These are phyloP conservation scores for Parotocinclus haroldoi DNA, from an alignment of 2,797 vertebrate species.

Conservation along the genomic window DNA sequence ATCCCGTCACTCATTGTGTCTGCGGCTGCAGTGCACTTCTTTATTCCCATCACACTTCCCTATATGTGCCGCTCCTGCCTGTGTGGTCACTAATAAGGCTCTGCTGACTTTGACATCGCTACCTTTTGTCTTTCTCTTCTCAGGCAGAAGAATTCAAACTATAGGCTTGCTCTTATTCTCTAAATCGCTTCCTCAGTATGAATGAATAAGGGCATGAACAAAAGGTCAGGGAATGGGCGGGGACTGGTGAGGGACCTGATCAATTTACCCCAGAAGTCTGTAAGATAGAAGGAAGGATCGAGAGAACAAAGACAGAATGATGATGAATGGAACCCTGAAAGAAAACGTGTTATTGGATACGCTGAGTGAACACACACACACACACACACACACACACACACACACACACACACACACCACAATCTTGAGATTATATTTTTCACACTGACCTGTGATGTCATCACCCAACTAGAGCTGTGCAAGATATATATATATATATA, in stretches of 20 bases:
- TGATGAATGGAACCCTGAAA: slow-evolving; percentile 28
- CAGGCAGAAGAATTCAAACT: background rate
- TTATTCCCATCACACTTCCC: background rate
- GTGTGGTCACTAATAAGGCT: slow-evolving; percentile 25
- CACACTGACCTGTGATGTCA: no score
- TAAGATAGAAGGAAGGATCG: background rate
- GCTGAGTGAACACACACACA: no score
- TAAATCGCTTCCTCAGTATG: background rate
- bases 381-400: no score
- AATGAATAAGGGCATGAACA: slow-evolving; percentile 28
- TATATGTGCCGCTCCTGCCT: slow-evolving; percentile 1
- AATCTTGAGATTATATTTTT: no score
- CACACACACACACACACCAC: no score
- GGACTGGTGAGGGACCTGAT: slow-evolving; percentile 9
- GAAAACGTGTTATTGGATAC: slow-evolving; percentile 39
- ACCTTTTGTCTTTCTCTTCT: background rate
- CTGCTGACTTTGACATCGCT: background rate
- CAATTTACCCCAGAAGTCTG: background rate
- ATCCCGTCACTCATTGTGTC: no score
- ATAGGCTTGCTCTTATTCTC: slow-evolving; percentile 5
- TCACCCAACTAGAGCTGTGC: no score
- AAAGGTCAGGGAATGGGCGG: slow-evolving; percentile 1
- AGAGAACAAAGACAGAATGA: slow-evolving; percentile 13
- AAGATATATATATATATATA: no score
- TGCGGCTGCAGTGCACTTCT: no score